These are phyloP conservation scores for Galbula dea DNA, from an alignment of 2,113 vertebrate genomes.

Conservation along the genomic window DNA sequence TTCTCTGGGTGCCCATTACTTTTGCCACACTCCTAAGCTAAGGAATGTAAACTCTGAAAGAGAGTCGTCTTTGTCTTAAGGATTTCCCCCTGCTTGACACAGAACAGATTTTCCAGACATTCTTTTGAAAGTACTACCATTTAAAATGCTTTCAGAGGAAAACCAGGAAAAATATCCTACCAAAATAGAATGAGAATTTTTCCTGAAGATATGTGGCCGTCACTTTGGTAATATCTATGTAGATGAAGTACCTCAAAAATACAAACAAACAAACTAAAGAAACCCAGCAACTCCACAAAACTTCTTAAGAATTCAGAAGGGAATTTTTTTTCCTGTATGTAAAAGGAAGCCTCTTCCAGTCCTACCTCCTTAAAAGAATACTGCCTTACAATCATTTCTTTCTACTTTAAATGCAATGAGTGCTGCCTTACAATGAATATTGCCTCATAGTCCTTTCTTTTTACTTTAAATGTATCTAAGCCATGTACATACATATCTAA, in stretches of 20 bases:
- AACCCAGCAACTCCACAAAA: not conserved
- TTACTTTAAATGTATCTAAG: not conserved
- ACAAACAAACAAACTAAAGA: not conserved
- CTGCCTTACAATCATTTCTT: not conserved
- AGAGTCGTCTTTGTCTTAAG: not conserved
- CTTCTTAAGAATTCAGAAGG: not conserved
- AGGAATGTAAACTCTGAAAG: not conserved
- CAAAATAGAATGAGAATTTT: not conserved
- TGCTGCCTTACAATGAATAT: not conserved
- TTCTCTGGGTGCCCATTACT: not conserved
- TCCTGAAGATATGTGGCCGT: not conserved
- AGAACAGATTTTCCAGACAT: not conserved
- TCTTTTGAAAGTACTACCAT: not conserved
- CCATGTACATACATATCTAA: not conserved
- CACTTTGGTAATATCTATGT: not conserved
- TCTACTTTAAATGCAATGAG: not conserved
- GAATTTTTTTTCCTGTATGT: not conserved
- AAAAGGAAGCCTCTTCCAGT: not conserved
- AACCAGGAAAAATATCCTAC: not conserved
- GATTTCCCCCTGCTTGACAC: not conserved
- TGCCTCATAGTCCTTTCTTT: not conserved
- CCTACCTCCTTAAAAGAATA: not conserved
- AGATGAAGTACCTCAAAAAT: not conserved
- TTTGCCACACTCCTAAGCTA: not conserved
- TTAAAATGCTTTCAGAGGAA: not conserved